These are phyloP conservation scores for Synodontis membranacea DNA, from an alignment of 2,113 vertebrate species.

Conservation along the genomic window DNA sequence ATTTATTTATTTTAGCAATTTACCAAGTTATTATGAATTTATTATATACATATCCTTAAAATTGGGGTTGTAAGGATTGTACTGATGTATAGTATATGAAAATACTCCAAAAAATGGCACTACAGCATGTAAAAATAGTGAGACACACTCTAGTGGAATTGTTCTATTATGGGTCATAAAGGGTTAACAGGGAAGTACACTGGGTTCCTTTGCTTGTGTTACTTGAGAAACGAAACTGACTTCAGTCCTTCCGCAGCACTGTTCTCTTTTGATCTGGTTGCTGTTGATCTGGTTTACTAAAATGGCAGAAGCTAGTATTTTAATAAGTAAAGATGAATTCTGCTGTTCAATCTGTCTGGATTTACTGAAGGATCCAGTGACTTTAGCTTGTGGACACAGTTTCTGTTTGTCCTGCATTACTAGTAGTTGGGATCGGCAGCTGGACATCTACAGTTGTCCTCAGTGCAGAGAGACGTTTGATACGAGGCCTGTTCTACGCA, in stretches of 20 bases:
- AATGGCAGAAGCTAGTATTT: slow-evolving; percentile 45
- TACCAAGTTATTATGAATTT: no score
- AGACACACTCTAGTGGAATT: no score
- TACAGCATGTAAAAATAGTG: no score
- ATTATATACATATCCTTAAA: no score
- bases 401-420: slow-evolving; percentile 45
- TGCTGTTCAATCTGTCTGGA: slow-evolving; percentile 47
- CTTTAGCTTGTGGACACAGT: slow-evolving; percentile 46
- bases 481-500: slow-evolving; percentile 32
- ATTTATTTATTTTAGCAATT: no score
- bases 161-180: no score
- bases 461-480: slow-evolving; percentile 44
- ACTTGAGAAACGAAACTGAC: background rate
- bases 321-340: slow-evolving; percentile 39
- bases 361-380: slow-evolving; percentile 35
- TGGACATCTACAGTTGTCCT: slow-evolving; percentile 37
- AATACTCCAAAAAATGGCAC: no score
- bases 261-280: background rate
- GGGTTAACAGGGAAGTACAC: background rate
- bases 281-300: background rate
- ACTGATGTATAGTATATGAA: no score
- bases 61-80: no score
- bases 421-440: slow-evolving; percentile 31
- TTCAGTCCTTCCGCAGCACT: background rate
- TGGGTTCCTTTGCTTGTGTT: background rate